Conservation (phyloP, 2,797 vertebrate genomes). For the Sylvia borin region DNA sequence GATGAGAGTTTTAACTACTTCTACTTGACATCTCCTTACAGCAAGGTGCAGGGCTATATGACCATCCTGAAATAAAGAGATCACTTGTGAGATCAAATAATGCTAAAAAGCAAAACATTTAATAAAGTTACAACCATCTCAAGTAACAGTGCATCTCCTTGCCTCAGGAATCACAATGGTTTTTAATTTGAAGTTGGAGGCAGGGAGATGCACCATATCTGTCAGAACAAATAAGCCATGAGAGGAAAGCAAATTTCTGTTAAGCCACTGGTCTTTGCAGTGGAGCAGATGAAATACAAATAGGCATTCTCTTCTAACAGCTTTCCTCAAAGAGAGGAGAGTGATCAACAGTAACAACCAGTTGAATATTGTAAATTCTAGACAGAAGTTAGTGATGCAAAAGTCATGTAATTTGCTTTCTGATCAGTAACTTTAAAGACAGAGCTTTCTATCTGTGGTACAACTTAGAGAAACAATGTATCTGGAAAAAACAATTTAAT, state of each 20-base stretch:
- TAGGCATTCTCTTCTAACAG: background rate
- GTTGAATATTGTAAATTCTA: background rate
- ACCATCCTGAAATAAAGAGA: constrained; percentile 83
- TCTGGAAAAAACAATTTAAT: background rate
- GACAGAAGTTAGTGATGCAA: background rate
- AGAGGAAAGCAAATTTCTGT: background rate
- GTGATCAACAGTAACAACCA: background rate
- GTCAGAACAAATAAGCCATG: background rate
- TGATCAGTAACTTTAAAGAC: background rate
- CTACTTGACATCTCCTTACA: constrained; percentile 92
- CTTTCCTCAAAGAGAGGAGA: background rate
- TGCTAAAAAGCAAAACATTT: background rate
- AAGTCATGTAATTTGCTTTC: background rate
- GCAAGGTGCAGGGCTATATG: constrained; percentile 95
- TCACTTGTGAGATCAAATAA: background rate
- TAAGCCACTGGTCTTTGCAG: background rate
- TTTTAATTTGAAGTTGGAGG: background rate
- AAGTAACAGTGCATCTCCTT: background rate
- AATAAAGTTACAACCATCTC: background rate
- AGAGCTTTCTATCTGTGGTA: background rate
- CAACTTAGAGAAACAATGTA: background rate
- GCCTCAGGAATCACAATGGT: background rate
- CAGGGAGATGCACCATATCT: background rate
- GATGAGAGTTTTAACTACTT: constrained; percentile 91
- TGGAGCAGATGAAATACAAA: background rate